phyloP scores from a whole-genome alignment of 1,140 invertebrate genomes.

The Cyclina sinensis region DNA sequence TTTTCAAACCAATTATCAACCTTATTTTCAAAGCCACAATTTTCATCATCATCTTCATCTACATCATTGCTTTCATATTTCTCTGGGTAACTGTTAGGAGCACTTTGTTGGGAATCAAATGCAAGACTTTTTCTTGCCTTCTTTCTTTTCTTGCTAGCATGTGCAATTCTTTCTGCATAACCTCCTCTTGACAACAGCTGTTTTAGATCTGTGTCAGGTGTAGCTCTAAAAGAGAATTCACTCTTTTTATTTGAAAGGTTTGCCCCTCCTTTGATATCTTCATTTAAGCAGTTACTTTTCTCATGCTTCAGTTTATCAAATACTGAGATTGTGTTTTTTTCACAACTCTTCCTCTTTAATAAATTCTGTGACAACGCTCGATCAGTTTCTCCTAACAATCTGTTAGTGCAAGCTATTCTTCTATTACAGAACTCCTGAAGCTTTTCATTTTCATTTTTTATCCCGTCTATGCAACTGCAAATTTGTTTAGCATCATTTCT shows the following conservation, averaged over 20 bases:
- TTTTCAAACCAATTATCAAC: neutral
- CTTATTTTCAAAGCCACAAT: neutral
- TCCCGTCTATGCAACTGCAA: neutral
- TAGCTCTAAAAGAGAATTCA: conserved; percentile 16
- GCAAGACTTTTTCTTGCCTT: conserved; percentile 37
- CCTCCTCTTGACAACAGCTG: neutral
- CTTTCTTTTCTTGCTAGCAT: conserved; percentile 9
- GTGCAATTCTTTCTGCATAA: conserved; percentile 39
- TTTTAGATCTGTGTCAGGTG: conserved; percentile 35
- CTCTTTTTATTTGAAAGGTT: neutral
- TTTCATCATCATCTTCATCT: neutral
- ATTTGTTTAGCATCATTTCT: neutral
- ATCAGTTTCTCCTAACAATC: neutral
- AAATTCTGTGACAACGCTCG: neutral
- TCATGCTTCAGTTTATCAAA: neutral
- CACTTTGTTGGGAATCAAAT: neutral
- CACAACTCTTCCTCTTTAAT: neutral
- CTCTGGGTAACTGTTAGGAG: neutral
- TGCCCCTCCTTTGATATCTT: neutral
- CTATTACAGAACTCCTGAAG: neutral
- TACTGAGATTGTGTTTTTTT: neutral
- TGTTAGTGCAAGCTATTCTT: neutral
- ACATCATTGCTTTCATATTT: neutral
- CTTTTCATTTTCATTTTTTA: neutral
- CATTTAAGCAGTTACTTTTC: neutral